These are phyloP conservation scores for Sorex fumeus DNA, from an alignment of 2,113 vertebrate genomes.

Conservation along the genomic window DNA sequence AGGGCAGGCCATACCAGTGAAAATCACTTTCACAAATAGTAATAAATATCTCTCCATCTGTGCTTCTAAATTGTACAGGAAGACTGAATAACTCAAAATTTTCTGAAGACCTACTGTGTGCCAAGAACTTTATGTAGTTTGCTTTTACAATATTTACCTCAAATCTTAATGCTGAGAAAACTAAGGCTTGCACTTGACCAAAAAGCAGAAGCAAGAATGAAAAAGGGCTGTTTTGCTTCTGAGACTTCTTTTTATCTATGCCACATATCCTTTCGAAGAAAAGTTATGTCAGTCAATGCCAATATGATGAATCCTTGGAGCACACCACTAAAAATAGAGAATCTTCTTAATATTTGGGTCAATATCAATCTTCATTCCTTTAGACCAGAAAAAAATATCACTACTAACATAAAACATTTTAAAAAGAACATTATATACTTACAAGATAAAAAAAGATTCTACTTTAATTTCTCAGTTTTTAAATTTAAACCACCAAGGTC, in stretches of 20 bases:
- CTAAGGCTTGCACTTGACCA: neutral
- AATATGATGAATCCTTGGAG: slow-evolving; percentile 35
- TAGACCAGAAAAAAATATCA: neutral
- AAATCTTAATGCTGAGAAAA: too few relatives aligned
- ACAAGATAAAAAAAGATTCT: neutral
- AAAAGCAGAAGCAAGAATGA: neutral
- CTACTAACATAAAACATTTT: neutral
- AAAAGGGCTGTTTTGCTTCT: neutral
- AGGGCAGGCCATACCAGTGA: neutral
- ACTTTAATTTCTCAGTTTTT: slow-evolving; percentile 27
- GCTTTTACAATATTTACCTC: neutral
- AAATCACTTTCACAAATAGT: neutral
- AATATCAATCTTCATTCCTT: slow-evolving; percentile 23
- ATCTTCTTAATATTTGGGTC: slow-evolving; percentile 35
- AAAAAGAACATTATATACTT: neutral
- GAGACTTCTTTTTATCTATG: neutral
- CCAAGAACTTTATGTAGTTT: neutral
- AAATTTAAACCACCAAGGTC: slow-evolving; percentile 31
- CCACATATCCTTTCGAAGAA: neutral
- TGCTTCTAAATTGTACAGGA: neutral
- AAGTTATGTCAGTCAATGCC: neutral
- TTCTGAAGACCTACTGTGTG: neutral
- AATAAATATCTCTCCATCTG: neutral
- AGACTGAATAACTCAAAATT: neutral
- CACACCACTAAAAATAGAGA: slow-evolving; percentile 13